A percentile compares a stretch with the other conserved stretches of the same genome.
Conservation (phyloP, 2,113 vertebrate species). For the Callipepla californica region DNA sequence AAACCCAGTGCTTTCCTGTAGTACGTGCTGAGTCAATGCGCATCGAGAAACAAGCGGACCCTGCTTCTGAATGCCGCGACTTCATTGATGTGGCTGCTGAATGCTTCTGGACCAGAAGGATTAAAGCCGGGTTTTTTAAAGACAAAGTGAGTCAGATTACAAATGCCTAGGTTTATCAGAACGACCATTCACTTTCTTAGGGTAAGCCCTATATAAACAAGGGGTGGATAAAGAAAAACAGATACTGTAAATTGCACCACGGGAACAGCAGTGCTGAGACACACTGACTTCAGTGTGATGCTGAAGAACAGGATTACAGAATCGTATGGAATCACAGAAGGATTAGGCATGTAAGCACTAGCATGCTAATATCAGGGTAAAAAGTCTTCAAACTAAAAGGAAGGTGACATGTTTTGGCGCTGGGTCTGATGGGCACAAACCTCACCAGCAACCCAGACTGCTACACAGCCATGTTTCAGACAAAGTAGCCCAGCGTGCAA, state of each 20-base stretch:
- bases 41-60: background rate
- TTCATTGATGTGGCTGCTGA: background rate
- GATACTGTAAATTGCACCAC: background rate
- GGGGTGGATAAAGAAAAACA: background rate
- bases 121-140: background rate
- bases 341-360: background rate
- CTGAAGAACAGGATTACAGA: background rate
- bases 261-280: accelerated
- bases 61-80: accelerated
- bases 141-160: background rate
- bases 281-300: accelerated
- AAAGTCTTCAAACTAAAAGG: background rate
- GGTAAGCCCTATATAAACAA: background rate
- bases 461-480: background rate
- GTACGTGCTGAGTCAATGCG: background rate
- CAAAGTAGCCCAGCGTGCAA: background rate
- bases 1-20: background rate
- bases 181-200: background rate
- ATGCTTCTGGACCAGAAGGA: background rate
- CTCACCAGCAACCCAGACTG: background rate
- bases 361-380: background rate
- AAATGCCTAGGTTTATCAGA: background rate
- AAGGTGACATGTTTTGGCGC: background rate
- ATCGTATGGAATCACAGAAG: background rate
- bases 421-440: background rate